A percentile compares a stretch with the other conserved stretches of the same genome.
phyloP scores from a whole-genome alignment of 2,888 invertebrate species.

The Cerastis rubricosa region DNA sequence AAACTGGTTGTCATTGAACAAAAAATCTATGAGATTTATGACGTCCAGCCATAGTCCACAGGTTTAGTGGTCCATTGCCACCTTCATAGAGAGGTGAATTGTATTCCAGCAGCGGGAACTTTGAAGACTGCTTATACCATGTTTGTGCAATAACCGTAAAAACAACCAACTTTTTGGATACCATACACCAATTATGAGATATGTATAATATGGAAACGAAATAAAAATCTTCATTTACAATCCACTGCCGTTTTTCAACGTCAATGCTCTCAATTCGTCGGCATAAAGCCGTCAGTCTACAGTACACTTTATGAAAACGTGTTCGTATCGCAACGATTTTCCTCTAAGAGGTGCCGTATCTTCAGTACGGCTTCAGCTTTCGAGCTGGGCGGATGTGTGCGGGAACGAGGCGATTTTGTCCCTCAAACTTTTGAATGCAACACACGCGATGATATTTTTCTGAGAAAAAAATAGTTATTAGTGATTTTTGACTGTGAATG shows the following conservation, averaged over 20 bases:
- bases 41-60: neutral
- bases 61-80: neutral
- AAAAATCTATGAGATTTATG: neutral
- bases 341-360: conserved; percentile 58
- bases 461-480: conserved; percentile 25
- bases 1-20: neutral
- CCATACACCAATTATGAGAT: neutral
- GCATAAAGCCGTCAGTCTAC: conserved; percentile 37
- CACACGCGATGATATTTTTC: conserved; percentile 59
- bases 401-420: conserved; percentile 75
- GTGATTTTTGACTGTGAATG: conserved; percentile 59
- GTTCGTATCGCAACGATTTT: conserved; percentile 57
- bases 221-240: conserved; percentile 1
- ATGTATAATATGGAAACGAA: neutral
- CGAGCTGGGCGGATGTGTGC: conserved; percentile 77
- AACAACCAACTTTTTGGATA: neutral
- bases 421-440: conserved; percentile 77
- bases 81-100: neutral
- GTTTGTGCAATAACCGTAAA: neutral
- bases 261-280: neutral
- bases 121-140: neutral
- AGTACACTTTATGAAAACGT: conserved; percentile 37
- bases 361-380: conserved; percentile 84
- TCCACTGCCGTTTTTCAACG: conserved; percentile 33
- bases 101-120: neutral